These are phyloP conservation scores for Orbicella faveolata DNA, from an alignment of 64 coral and sea anemone genomes.

Conservation along the genomic window DNA sequence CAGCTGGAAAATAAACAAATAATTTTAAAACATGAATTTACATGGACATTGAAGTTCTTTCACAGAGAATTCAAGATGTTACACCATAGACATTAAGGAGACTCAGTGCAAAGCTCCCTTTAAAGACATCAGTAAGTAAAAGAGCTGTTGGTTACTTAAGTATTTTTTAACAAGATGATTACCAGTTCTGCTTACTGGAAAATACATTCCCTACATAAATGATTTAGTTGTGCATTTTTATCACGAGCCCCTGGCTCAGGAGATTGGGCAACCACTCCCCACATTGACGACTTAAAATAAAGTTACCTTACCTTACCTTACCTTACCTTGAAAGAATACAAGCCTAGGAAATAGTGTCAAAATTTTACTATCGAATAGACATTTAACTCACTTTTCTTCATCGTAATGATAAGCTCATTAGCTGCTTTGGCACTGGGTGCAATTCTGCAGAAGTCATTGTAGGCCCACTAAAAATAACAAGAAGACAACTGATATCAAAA, in stretches of 20 bases:
- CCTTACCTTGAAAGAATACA: too few relatives aligned
- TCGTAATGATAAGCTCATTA: conserved; percentile 94
- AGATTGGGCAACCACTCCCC: too few relatives aligned
- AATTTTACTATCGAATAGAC: too few relatives aligned
- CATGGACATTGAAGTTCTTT: too few relatives aligned
- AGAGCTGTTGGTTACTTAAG: too few relatives aligned
- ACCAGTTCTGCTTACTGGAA: background rate
- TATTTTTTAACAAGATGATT: background rate
- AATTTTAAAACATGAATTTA: background rate
- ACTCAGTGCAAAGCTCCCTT: background rate
- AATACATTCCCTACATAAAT: background rate
- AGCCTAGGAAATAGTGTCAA: too few relatives aligned
- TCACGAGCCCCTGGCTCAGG: too few relatives aligned
- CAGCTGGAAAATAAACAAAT: background rate
- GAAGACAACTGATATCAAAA: background rate
- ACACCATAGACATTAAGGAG: background rate
- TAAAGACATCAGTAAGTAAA: background rate
- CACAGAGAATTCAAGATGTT: background rate
- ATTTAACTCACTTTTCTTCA: conserved; percentile 78
- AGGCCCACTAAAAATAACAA: conserved; percentile 75
- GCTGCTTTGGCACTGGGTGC: conserved; percentile 87
- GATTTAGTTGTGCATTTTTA: too few relatives aligned
- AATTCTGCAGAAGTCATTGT: conserved; percentile 90
- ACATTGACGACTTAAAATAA: too few relatives aligned
- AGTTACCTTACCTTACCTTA: too few relatives aligned